Evolutionary conservation across 2,113 vertebrate genomes (phyloP).

Genomic region (Bungarus multicinctus): DNA sequence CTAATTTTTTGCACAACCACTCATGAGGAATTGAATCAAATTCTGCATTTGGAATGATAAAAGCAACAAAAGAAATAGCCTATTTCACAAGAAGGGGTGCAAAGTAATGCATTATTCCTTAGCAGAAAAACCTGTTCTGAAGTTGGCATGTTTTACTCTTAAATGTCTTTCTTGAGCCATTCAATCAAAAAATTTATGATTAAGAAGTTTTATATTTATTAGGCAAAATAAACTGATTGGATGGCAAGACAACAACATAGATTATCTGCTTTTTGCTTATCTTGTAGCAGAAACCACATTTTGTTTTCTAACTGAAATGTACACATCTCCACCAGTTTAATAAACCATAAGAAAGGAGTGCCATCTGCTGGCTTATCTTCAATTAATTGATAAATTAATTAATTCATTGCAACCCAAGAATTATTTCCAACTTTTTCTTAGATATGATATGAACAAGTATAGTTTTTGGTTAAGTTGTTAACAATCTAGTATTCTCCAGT

Average conservation of each 20-base stretch:
- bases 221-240: neutral
- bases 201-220: neutral
- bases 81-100: neutral
- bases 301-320: neutral
- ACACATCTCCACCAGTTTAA: neutral
- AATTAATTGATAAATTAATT: neutral
- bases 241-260: neutral
- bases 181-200: neutral
- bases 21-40: neutral
- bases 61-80: neutral
- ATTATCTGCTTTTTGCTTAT: neutral
- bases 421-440: neutral
- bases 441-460: neutral
- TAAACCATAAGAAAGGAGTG: neutral
- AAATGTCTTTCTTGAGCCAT: neutral
- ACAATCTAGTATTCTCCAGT: neutral
- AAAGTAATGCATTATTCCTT: neutral
- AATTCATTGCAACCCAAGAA: slow-evolving; percentile 14
- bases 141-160: neutral
- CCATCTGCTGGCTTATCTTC: slow-evolving; percentile 9
- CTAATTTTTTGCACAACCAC: neutral
- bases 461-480: neutral
- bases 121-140: neutral
- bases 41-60: neutral
- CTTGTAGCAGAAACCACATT: neutral